Evolutionary conservation across 2,797 vertebrate genomes (phyloP), one percentile per base, ranked within the genome.

Genomic region (Zalophus californianus): DNA sequence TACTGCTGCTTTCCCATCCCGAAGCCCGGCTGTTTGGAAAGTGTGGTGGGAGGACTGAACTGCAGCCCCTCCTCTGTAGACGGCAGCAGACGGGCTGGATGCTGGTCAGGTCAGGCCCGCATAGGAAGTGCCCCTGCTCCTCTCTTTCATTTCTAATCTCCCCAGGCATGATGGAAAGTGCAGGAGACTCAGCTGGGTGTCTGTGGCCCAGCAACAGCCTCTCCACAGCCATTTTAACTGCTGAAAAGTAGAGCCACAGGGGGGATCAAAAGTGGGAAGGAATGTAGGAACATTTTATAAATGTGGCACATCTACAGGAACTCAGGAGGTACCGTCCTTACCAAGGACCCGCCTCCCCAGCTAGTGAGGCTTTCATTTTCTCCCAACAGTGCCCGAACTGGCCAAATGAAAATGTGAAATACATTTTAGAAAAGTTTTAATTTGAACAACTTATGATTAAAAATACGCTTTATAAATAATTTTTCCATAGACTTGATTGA

Each of bases 381-480:
- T 94, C 72, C 79, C 92, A 93, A 85, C 21, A 97, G 79, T 84
- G 41, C n/a, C 92, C 84, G 64, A 64, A 73, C 11, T 32, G 78
- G 88, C 83, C 88, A 86, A 97, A 96, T 82, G 70, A 97, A 97
- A 96, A 96, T 66, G 21, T 94, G 94, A 96, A 97, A 58, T 94
- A 73, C 32, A 77, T 90, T 96, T 98, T 96, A 98, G 75, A 95
- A 98, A 97, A 98, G 27, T 98, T 98, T 99, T 98, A 98, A 98
- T 99, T 98, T 98, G 91, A 99, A 98, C 95, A 98, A 98, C 84
- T 98, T 98, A 96, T 41, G 91, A 99, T 98, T 98, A 97, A 98
- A 98, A 98, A 98, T 98, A 98, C 97, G 98, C 97, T 98, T 99
- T 97, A 98, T 99, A 99, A 99, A 99, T 99, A 99, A 98, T 98